phyloP scores from a whole-genome alignment of 2,797 vertebrate genomes.

The Phoebastria nigripes region DNA sequence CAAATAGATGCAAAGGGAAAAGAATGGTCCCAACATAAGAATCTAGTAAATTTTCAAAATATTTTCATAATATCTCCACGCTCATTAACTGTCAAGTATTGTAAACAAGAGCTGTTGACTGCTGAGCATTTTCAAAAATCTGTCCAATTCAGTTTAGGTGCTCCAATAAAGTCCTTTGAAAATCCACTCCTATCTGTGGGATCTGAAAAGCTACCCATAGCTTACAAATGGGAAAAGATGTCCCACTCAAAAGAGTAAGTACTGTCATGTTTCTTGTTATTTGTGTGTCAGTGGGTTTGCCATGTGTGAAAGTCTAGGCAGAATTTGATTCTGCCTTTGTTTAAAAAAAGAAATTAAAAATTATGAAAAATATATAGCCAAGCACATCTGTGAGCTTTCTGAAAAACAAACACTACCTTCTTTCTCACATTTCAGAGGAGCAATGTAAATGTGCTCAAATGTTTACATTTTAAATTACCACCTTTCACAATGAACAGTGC shows the following conservation, averaged over 20 bases:
- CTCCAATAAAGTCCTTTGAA: background rate
- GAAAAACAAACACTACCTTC: background rate
- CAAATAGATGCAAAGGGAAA: background rate
- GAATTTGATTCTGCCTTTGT: background rate
- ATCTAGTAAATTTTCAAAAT: background rate
- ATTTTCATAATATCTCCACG: background rate
- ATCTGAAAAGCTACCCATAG: accelerated
- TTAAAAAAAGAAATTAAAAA: background rate
- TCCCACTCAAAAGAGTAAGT: background rate
- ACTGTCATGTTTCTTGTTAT: background rate
- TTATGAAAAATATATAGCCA: background rate
- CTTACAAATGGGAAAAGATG: background rate
- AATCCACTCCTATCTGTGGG: background rate
- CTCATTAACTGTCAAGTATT: background rate
- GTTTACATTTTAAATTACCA: background rate
- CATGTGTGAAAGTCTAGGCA: background rate
- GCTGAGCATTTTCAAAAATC: background rate
- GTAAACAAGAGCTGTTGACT: background rate
- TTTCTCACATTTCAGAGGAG: background rate
- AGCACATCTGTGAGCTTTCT: background rate
- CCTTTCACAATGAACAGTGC: background rate
- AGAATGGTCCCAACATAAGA: background rate
- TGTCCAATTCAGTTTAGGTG: background rate
- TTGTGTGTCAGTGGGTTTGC: background rate
- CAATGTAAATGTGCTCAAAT: background rate